Conservation (phyloP, 2,797 vertebrate species). For the Anisognathus igniventris region DNA sequence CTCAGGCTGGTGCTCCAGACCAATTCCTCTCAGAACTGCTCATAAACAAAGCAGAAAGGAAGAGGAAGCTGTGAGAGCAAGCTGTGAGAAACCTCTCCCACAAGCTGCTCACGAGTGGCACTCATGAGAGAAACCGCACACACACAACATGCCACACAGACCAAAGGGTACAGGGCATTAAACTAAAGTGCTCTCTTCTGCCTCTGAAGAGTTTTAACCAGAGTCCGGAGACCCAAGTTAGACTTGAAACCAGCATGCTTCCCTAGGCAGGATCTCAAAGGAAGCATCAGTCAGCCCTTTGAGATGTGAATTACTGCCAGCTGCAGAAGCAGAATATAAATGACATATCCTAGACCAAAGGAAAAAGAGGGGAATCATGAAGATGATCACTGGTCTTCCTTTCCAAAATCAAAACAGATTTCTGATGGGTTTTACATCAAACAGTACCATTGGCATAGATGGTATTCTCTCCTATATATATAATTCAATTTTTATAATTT, state of each 20-base stretch:
- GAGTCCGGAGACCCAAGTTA: not conserved
- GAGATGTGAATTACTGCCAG: not conserved
- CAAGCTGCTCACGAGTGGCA: fast-evolving
- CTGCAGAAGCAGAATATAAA: not conserved
- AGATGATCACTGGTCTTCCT: not conserved
- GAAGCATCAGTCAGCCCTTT: not conserved
- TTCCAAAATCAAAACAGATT: not conserved
- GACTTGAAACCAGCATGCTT: not conserved
- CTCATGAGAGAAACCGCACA: not conserved
- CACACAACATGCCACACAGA: not conserved
- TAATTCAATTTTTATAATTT: not conserved
- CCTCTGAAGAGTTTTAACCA: not conserved
- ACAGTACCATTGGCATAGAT: not conserved
- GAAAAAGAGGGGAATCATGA: not conserved
- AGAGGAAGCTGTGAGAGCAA: not conserved
- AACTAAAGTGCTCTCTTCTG: not conserved
- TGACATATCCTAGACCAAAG: not conserved
- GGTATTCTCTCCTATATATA: not conserved
- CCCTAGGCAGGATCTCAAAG: not conserved
- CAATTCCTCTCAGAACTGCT: not conserved
- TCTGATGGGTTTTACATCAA: not conserved
- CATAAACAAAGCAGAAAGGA: fast-evolving
- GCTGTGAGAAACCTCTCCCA: not conserved
- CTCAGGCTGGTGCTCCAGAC: not conserved
- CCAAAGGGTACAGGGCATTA: not conserved